Evolutionary conservation across 1,140 invertebrate genomes (phyloP), one percentile per base, ranked within the genome.

Genomic region (Drosophila carrolli): DNA sequence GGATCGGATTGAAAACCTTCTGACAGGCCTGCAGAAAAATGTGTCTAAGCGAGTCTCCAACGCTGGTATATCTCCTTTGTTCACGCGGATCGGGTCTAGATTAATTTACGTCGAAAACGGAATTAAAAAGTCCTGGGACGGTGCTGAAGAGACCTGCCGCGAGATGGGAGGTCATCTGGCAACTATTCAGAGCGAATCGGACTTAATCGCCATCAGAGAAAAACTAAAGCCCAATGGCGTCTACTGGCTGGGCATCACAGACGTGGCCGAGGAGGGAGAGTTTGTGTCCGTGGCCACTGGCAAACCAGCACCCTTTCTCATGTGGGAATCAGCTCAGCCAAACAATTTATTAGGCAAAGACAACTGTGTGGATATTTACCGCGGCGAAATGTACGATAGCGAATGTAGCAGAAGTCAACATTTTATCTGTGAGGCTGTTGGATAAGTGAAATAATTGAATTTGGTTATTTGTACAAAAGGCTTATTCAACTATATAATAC

Each of bases 271-370:
- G 23, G 46, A 29, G 46, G 23, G 46, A 1, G 13, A 48, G 46
- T 48, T 48, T n/a, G 23, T 48, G 1, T 48, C 46, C 7, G 23
- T 48, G 11, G 46, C 46, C 23, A n/a, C 46, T n/a, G 46, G 46
- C 2, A n/a, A 29, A n/a, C 11, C 19, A 27, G 23, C 46, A 6
- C 1, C 46, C 46, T 48, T 48, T 8, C 4, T 48, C 6, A 48
- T n/a, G 10, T 46, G 46, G 46, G 2, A 8, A 8, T 1, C 5
- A 7, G 7, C 0, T 32, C 29, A 32, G 5, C 29, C 29, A 32
- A 32, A 32, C 29, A 32, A 32, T 8, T 32, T 32, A 7, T 8
- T 0, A 8, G 29, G 29, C 29, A 32, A 1, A 29, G 23, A 48
- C n/a, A 5, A 29, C 13, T 48, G 46, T n/a, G 46, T 48, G 23